Percentiles rank a stretch among this genome's conserved stretches.
phyloP scores from a whole-genome alignment of 2,797 vertebrate genomes.

The Brachyrhaphis roseni region DNA sequence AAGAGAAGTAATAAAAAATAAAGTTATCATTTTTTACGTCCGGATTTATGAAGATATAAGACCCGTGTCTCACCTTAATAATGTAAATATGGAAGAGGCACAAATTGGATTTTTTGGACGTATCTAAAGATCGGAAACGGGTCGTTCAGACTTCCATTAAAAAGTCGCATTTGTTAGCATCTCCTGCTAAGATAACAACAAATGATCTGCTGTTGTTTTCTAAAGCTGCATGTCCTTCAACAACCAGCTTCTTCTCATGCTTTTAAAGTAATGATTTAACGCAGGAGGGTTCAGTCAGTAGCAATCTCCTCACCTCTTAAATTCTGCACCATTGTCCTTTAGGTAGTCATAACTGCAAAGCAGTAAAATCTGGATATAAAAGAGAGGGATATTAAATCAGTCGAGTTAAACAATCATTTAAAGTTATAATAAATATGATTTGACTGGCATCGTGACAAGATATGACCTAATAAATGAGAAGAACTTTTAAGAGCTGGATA shows the following conservation, averaged over 20 bases:
- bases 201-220: neutral
- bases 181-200: neutral
- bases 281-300: neutral
- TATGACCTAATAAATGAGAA: constrained; percentile 6
- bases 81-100: no score
- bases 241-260: neutral
- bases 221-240: neutral
- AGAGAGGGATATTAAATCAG: neutral
- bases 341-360: constrained; percentile 24
- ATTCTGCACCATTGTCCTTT: neutral
- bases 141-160: no score
- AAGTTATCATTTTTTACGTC: no score
- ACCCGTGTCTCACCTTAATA: no score
- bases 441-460: neutral
- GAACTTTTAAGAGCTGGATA: constrained; percentile 11
- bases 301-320: neutral
- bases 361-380: constrained; percentile 2
- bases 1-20: no score
- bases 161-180: neutral
- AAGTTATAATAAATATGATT: constrained; percentile 4
- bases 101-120: no score
- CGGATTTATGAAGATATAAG: no score
- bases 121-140: no score
- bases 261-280: constrained; percentile 4
- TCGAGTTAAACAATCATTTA: constrained; percentile 10